Evolutionary conservation across 1,140 invertebrate genomes (phyloP), one percentile per base, ranked within the genome.

Genomic region (Drosophila guanche): DNA sequence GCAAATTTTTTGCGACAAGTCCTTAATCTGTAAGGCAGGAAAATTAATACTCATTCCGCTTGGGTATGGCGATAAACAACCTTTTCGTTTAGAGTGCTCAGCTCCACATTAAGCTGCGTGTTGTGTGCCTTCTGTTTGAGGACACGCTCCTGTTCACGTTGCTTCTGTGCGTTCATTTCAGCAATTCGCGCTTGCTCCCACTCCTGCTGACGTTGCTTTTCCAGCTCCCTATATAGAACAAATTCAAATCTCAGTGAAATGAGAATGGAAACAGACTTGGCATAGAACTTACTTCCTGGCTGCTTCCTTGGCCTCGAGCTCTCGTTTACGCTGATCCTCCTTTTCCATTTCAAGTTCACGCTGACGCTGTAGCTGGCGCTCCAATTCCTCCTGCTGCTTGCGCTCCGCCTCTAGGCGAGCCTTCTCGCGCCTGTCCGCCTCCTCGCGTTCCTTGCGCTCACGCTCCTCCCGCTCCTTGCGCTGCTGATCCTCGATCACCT

Each of bases 121-220:
- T 97, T 97, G 79, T 96, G 96, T 3, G 97, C 96, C 92, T 99
- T 98, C 2, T 99, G 92, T 83, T 96, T 96, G 3, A 98, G 93
- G 0, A 99, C 95, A 71, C 95, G 95, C 85, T 97, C 97, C 90
- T 97, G 96, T 86, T 98, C 97, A 59, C 96, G 95, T 73, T 97
- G 96, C 55, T 97, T 93, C 81, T 98, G 95, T 46, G 95, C 93
- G 91, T 97, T 95, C 55, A 98, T 92, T 91, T 98, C 97, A 59
- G 96, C 94, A 40, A 95, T 95, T 89, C 98, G 95, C 89, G 98
- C 97, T 88, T 96, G 97, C 92, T 99, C 98, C 97, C 98, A 98
- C 92, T 99, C 98, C 63, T 98, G 93, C 83, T 98, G 97, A 45
- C 98, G 94, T 86, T 99, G 98, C 65, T 98, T 94, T 90, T 99